phyloP scores from a whole-genome alignment of 1,140 invertebrate genomes.

The Belonocnema kinseyi region DNA sequence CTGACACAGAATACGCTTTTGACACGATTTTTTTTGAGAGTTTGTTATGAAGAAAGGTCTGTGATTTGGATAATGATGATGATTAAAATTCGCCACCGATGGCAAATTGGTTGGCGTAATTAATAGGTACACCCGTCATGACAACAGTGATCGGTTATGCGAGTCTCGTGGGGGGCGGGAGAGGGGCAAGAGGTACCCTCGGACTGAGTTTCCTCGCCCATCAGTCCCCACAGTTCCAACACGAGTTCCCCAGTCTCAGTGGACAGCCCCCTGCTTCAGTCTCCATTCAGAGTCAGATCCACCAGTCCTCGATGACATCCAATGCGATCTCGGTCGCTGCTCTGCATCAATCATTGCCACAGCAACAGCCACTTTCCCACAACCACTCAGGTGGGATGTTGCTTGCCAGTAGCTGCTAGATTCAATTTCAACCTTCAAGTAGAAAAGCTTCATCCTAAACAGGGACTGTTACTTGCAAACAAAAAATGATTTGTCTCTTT shows the following conservation, averaged over 20 bases:
- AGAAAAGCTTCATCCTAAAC: not conserved
- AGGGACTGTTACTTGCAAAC: not conserved
- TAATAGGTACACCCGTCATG: constrained; percentile 62
- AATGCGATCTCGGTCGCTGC: constrained; percentile 60
- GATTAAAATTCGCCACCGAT: constrained; percentile 48
- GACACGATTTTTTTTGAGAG: too few species aligned
- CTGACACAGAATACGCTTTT: not conserved
- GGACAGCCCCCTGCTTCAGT: constrained; percentile 69
- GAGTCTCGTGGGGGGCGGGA: constrained; percentile 66
- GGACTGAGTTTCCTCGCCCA: constrained; percentile 80
- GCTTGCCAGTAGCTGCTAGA: constrained; percentile 54
- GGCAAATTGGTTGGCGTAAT: constrained; percentile 23
- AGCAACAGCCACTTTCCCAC: constrained; percentile 67
- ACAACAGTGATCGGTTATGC: constrained; percentile 66
- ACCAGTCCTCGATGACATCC: constrained; percentile 59
- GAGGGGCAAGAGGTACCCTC: constrained; percentile 65
- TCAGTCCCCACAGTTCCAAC: constrained; percentile 87
- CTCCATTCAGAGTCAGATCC: constrained; percentile 63
- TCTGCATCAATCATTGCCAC: constrained; percentile 62
- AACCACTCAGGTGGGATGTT: constrained; percentile 68
- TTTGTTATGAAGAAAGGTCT: not conserved
- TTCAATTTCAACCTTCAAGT: constrained; percentile 22
- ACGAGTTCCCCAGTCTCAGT: constrained; percentile 88
- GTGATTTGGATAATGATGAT: constrained; percentile 14
- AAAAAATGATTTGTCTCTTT: not conserved